A percentile compares a stretch with the other conserved stretches of the same genome.
Evolutionary conservation across 2,113 vertebrate species (phyloP).

Genomic region (Muntiacus reevesi): DNA sequence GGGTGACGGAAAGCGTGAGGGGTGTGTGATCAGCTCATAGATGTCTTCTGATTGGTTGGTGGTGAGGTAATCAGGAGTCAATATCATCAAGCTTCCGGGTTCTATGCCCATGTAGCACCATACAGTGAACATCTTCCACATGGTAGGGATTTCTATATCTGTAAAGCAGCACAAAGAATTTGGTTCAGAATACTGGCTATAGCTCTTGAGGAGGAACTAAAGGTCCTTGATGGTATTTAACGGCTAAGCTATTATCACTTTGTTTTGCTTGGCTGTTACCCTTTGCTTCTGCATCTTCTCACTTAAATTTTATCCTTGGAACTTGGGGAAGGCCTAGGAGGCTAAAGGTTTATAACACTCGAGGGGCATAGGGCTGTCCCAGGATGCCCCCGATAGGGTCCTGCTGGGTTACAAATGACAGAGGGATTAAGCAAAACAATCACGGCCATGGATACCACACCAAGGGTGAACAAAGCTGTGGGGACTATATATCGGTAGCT

Average conservation of each 20-base stretch:
- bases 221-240: background rate
- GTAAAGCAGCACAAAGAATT: background rate
- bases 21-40: background rate
- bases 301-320: background rate
- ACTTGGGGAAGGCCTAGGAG: background rate
- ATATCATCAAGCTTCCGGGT: background rate
- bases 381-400: background rate
- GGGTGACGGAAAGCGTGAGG: background rate
- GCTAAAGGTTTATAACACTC: background rate
- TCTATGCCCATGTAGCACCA: background rate
- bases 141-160: background rate
- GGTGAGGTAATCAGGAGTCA: background rate
- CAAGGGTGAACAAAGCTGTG: background rate
- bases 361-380: background rate
- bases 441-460: background rate
- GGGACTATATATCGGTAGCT: accelerated
- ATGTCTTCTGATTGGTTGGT: background rate
- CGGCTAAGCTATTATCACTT: background rate
- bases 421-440: background rate
- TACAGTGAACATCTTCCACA: background rate
- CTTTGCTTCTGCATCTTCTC: background rate
- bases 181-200: background rate
- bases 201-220: background rate
- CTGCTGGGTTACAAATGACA: background rate
- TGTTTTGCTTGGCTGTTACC: background rate